phyloP scores from a whole-genome alignment of 2,113 vertebrate species.

The Phycodurus eques region DNA sequence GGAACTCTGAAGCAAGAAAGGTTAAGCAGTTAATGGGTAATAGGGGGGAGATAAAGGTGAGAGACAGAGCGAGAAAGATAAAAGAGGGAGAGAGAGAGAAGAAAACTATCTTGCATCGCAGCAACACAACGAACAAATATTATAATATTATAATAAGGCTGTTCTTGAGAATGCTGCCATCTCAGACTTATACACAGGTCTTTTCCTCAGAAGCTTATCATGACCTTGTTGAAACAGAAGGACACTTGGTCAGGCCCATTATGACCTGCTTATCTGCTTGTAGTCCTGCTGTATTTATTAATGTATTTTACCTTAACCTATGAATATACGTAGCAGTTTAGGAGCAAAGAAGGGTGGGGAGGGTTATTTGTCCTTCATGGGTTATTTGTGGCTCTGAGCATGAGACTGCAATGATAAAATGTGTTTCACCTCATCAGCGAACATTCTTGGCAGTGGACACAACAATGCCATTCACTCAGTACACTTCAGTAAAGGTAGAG shows the following conservation, averaged over 20 bases:
- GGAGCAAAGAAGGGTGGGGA: constrained; percentile 1
- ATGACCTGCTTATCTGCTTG: constrained; percentile 44
- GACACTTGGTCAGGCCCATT: constrained; percentile 39
- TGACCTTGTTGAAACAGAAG: constrained; percentile 31
- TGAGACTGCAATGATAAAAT: constrained; percentile 25
- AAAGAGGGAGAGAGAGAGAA: constrained; percentile 42
- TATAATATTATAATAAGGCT: constrained; percentile 34
- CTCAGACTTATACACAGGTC: constrained; percentile 33
- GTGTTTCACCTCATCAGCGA: constrained; percentile 45
- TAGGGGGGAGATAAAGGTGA: constrained; percentile 45
- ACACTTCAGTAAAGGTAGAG: constrained; percentile 33
- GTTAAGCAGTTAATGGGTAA: constrained; percentile 33
- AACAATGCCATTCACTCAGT: constrained; percentile 39
- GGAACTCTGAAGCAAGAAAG: constrained; percentile 33
- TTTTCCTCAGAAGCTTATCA: constrained; percentile 34
- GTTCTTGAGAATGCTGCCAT: constrained; percentile 28
- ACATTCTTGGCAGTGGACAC: constrained; percentile 20
- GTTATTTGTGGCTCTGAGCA: constrained; percentile 28
- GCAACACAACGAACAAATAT: constrained; percentile 48
- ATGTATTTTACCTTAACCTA: constrained; percentile 1
- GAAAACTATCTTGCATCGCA: constrained; percentile 66
- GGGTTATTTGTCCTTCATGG: constrained; percentile 42
- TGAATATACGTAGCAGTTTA: constrained; percentile 25
- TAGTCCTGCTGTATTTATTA: not conserved
- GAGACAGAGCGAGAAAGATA: constrained; percentile 37